Evolutionary conservation across 2,797 vertebrate genomes (phyloP).

Genomic region (Manis javanica): DNA sequence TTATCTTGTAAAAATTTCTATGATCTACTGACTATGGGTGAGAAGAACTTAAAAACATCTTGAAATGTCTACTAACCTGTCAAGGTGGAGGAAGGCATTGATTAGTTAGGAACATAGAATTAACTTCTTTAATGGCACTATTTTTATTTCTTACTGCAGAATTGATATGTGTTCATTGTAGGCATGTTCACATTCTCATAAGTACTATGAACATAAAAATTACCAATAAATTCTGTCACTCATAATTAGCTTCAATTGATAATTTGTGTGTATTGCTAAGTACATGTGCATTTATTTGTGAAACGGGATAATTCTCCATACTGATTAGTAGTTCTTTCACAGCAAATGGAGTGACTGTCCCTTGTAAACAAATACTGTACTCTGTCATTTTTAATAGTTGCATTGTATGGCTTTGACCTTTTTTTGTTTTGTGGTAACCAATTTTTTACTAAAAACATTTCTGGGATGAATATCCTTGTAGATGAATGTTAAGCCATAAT

Average conservation of each 20-base stretch:
- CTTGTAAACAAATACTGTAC: neutral
- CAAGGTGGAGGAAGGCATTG: neutral
- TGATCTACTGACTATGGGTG: slow-evolving; percentile 56
- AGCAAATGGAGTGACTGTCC: neutral
- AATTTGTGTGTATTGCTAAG: neutral
- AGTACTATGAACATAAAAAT: slow-evolving; percentile 29
- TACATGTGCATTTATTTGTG: neutral
- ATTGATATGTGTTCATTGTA: neutral
- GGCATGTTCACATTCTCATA: neutral
- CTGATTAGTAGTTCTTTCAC: neutral
- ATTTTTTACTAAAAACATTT: neutral
- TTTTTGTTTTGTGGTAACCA: neutral
- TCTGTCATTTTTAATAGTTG: neutral
- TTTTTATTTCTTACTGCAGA: neutral
- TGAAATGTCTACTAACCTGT: neutral
- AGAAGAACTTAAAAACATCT: slow-evolving; percentile 53
- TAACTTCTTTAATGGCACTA: neutral
- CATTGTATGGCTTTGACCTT: neutral
- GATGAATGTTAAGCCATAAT: neutral
- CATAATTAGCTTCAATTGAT: neutral
- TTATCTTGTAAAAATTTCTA: slow-evolving; percentile 66
- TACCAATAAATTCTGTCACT: neutral
- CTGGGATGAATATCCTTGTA: neutral
- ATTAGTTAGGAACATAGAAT: neutral
- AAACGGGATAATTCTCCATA: neutral